phyloP scores from a whole-genome alignment of 2,113 vertebrate species.

The Oryzias javanicus region DNA sequence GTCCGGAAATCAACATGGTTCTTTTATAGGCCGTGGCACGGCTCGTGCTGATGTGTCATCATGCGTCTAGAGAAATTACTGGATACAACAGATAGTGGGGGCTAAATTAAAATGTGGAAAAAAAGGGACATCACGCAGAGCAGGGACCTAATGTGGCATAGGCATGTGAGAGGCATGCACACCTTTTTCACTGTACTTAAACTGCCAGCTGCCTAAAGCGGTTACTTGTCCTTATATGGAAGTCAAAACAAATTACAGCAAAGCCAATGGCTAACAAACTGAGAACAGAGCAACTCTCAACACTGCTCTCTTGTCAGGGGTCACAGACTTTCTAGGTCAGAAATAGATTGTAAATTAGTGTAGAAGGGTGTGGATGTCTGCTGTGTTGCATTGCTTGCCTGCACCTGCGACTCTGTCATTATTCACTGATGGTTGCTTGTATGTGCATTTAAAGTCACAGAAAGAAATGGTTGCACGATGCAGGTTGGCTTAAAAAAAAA shows the following conservation, averaged over 20 bases:
- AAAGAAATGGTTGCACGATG: slow-evolving; percentile 21
- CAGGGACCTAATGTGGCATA: slow-evolving; percentile 42
- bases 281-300: slow-evolving; percentile 40
- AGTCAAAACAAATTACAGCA: slow-evolving; percentile 43
- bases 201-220: slow-evolving; percentile 37
- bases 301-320: slow-evolving; percentile 36
- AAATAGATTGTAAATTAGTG: slow-evolving; percentile 13
- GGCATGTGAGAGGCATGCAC: slow-evolving; percentile 55
- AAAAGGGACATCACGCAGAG: slow-evolving; percentile 37
- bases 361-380: slow-evolving; percentile 17
- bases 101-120: slow-evolving; percentile 59
- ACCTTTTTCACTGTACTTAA: slow-evolving; percentile 19
- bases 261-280: slow-evolving; percentile 53
- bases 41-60: slow-evolving; percentile 58
- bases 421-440: slow-evolving; percentile 13
- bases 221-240: slow-evolving; percentile 41
- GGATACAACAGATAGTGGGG: slow-evolving; percentile 46
- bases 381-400: slow-evolving; percentile 6
- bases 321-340: slow-evolving; percentile 37
- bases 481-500: slow-evolving; percentile 10
- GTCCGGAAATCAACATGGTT: slow-evolving; percentile 32
- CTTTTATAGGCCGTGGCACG: slow-evolving; percentile 44
- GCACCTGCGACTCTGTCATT: slow-evolving; percentile 39
- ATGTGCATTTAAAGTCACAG: slow-evolving; percentile 27
- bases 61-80: slow-evolving; percentile 52